A percentile compares a stretch with the other conserved stretches of the same genome.
Conservation (phyloP, 2,113 vertebrate genomes). For the Anhinga rufa region DNA sequence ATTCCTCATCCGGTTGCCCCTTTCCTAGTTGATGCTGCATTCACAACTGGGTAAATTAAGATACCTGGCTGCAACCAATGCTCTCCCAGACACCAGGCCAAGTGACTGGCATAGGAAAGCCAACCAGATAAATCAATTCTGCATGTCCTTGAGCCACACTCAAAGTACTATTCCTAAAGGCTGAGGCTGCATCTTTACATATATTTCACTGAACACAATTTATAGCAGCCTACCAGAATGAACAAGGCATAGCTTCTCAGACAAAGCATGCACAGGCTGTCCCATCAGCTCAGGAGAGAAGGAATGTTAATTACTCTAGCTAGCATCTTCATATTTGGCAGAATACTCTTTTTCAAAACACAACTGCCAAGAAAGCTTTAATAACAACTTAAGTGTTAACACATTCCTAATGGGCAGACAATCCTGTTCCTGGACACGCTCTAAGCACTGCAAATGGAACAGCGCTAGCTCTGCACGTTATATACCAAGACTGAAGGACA, state of each 20-base stretch:
- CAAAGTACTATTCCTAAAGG: background rate
- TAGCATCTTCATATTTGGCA: background rate
- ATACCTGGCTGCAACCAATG: background rate
- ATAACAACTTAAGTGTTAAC: background rate
- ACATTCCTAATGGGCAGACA: background rate
- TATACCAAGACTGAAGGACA: background rate
- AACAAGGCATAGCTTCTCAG: background rate
- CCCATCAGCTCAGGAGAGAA: background rate
- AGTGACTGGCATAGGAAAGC: background rate
- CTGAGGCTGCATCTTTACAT: background rate
- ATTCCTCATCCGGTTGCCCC: background rate
- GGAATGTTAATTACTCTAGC: background rate
- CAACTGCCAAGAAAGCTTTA: background rate
- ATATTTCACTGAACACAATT: background rate
- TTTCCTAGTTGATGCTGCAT: background rate
- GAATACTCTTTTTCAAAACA: background rate
- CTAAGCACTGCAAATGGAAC: background rate
- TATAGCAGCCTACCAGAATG: background rate
- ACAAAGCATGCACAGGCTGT: background rate
- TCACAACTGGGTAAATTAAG: background rate
- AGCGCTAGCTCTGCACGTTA: background rate
- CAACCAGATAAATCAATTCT: background rate
- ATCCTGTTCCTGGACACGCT: background rate
- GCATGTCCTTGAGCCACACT: background rate
- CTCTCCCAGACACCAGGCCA: background rate